These are phyloP conservation scores for Siniperca undulata DNA, from an alignment of 2,797 vertebrate species.

Conservation along the genomic window DNA sequence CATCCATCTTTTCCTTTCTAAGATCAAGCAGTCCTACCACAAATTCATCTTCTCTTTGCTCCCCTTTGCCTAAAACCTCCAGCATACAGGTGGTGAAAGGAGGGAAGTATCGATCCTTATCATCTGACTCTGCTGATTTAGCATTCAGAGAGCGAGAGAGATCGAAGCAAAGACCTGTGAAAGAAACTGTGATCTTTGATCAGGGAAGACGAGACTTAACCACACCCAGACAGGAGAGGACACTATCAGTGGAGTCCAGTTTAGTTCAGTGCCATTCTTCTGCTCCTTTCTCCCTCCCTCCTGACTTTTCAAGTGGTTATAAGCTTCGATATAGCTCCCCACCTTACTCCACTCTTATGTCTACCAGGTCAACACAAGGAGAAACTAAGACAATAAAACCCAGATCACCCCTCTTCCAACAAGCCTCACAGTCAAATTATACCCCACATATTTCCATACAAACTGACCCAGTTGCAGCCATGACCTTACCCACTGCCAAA, in stretches of 20 bases:
- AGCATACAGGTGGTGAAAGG: conserved; percentile 51
- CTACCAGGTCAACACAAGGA: conserved; percentile 69
- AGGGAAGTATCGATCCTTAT: conserved; percentile 65
- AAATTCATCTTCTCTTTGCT: conserved; percentile 35
- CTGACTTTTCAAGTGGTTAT: conserved; percentile 75
- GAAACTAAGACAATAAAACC: conserved; percentile 56
- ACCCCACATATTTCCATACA: conserved; percentile 19
- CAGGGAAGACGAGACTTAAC: conserved; percentile 28
- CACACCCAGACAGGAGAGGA: conserved; percentile 58
- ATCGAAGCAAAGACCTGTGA: conserved; percentile 32
- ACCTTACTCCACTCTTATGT: conserved; percentile 83
- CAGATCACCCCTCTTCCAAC: conserved; percentile 54
- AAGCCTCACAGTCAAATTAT: conserved; percentile 39
- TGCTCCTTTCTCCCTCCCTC: conserved; percentile 70
- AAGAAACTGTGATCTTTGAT: conserved; percentile 59
- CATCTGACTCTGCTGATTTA: conserved; percentile 64
- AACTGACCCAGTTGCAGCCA: conserved; percentile 19
- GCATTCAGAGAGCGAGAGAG: conserved; percentile 38
- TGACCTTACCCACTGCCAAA: conserved; percentile 24
- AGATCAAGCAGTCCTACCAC: conserved; percentile 64
- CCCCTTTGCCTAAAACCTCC: conserved; percentile 44
- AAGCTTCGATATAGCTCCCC: conserved; percentile 78
- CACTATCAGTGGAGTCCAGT: conserved; percentile 61
- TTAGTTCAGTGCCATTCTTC: conserved; percentile 35
- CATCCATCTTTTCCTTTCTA: conserved; percentile 79